Percentiles rank a stretch among this genome's conserved stretches.
Evolutionary conservation across 2,888 invertebrate genomes (phyloP).

Genomic region (Phyllotreta striolata): DNA sequence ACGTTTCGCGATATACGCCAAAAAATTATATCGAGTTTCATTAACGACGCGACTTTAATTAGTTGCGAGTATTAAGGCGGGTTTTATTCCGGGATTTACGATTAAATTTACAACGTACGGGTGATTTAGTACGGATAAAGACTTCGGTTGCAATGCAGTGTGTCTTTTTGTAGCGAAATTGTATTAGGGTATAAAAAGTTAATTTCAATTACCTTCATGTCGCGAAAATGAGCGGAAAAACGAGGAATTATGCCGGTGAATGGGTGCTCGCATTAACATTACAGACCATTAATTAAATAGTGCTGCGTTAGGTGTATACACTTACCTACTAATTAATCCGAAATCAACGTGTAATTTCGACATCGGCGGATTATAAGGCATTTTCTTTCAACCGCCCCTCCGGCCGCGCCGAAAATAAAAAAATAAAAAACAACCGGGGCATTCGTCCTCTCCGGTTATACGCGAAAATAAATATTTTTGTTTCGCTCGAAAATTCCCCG

Average conservation of each 20-base stretch:
- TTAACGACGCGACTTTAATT: slow-evolving; percentile 4
- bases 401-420: slow-evolving; percentile 27
- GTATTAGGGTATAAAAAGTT: too few species aligned
- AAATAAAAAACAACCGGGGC: slow-evolving; percentile 47
- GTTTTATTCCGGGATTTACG: slow-evolving; percentile 15
- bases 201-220: too few species aligned
- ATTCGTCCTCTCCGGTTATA: slow-evolving; percentile 38
- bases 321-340: too few species aligned
- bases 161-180: neutral
- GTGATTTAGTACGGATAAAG: slow-evolving; percentile 18
- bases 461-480: slow-evolving; percentile 49
- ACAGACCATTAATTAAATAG: too few species aligned
- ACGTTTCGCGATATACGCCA: too few species aligned
- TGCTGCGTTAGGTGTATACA: too few species aligned
- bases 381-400: slow-evolving; percentile 6
- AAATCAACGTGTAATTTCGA: too few species aligned
- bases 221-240: too few species aligned
- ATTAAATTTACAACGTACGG: slow-evolving; percentile 8
- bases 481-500: slow-evolving; percentile 35
- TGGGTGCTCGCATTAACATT: too few species aligned
- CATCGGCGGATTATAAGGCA: too few species aligned
- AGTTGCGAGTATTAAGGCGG: slow-evolving; percentile 9
- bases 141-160: neutral
- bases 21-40: too few species aligned
- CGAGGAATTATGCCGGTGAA: too few species aligned